Conservation (phyloP, 2,888 invertebrate genomes). For the Habrosyne pyritoides region DNA sequence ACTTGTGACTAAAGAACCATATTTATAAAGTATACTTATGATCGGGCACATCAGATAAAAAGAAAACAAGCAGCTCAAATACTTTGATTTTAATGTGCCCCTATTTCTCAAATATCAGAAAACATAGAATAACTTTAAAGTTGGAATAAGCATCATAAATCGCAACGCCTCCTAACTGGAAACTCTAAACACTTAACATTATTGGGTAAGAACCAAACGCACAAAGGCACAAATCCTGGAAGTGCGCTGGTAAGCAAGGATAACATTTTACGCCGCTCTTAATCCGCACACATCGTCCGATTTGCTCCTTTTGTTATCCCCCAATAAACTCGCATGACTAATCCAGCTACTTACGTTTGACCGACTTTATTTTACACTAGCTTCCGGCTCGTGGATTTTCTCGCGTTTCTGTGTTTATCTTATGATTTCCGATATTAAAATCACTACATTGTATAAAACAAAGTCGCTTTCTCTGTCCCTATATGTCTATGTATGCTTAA, state of each 20-base stretch:
- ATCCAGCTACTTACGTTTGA: slow-evolving; percentile 1
- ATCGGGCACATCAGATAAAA: too few species aligned
- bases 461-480: too few species aligned
- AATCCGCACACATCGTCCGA: slow-evolving; percentile 6
- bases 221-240: slow-evolving; percentile 5
- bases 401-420: too few species aligned
- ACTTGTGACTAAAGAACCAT: too few species aligned
- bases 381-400: neutral
- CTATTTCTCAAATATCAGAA: too few species aligned
- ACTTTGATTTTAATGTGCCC: too few species aligned
- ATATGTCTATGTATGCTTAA: too few species aligned
- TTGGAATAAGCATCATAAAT: neutral
- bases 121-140: neutral
- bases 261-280: slow-evolving; percentile 1
- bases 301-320: slow-evolving; percentile 1
- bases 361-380: neutral
- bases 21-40: too few species aligned
- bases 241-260: slow-evolving; percentile 6
- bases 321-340: slow-evolving; percentile 5
- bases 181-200: neutral
- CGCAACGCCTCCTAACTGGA: neutral
- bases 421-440: too few species aligned
- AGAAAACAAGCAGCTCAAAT: too few species aligned
- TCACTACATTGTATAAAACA: too few species aligned
- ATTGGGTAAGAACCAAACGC: neutral